Percentiles rank a stretch among this genome's conserved stretches.
These are phyloP conservation scores for Panthera leo DNA, from an alignment of 2,113 vertebrate genomes.

Conservation along the genomic window DNA sequence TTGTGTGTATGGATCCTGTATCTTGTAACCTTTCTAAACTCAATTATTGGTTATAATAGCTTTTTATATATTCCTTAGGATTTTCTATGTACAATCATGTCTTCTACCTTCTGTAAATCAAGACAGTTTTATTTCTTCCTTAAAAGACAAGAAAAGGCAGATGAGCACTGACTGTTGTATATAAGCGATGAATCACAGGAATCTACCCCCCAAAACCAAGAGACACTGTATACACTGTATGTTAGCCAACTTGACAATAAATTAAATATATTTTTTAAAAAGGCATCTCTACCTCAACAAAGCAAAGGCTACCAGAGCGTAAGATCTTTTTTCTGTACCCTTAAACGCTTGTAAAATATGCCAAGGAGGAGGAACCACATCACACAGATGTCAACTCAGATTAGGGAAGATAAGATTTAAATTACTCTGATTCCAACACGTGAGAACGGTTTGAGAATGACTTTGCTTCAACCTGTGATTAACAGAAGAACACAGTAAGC, in stretches of 20 bases:
- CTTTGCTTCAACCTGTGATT: neutral
- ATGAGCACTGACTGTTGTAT: no score
- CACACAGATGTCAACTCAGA: neutral
- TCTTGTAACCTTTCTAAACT: neutral
- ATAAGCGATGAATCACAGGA: no score
- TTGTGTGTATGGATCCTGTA: neutral
- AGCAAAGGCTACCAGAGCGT: neutral
- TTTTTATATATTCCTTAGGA: neutral
- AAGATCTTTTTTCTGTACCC: neutral
- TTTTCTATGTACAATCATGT: neutral
- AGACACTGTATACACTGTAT: no score
- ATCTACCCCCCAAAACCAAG: no score
- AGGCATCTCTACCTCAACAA: neutral
- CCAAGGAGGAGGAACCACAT: neutral
- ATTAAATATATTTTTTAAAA: neutral
- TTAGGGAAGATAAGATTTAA: slow-evolving; percentile 2
- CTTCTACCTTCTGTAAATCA: neutral
- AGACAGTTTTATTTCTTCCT: neutral
- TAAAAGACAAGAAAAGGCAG: neutral
- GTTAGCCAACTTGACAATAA: no score
- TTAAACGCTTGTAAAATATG: neutral
- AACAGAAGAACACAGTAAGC: neutral
- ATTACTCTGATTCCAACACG: neutral
- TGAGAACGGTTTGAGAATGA: slow-evolving; percentile 30
- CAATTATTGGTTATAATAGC: neutral